A percentile compares a stretch with the other conserved stretches of the same genome.
These are phyloP conservation scores for Stenurella melanura DNA, from an alignment of 2,888 invertebrate genomes.

Conservation along the genomic window DNA sequence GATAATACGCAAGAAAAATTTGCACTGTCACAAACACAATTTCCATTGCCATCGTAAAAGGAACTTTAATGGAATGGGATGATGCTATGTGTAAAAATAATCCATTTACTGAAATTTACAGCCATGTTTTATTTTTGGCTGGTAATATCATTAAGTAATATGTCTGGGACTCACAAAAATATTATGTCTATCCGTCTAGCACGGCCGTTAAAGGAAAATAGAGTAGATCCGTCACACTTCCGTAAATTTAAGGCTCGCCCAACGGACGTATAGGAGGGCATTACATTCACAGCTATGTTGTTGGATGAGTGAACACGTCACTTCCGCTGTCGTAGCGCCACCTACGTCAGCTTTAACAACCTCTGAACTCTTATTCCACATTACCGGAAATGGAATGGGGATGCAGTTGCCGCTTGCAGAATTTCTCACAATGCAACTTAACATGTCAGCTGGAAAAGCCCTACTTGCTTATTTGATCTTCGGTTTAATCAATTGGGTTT, in stretches of 20 bases:
- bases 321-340: slow-evolving; percentile 32
- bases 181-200: not conserved
- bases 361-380: slow-evolving; percentile 33
- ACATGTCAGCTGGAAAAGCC: slow-evolving; percentile 18
- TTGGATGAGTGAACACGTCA: slow-evolving; percentile 22
- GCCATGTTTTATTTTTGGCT: not conserved
- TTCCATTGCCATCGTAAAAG: not conserved
- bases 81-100: not conserved
- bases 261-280: slow-evolving; percentile 7
- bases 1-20: not conserved
- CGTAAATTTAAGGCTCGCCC: slow-evolving; percentile 3
- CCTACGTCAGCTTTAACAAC: slow-evolving; percentile 36
- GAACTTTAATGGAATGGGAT: not conserved
- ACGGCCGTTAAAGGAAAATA: not conserved
- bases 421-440: slow-evolving; percentile 30
- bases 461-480: slow-evolving; percentile 4
- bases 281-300: slow-evolving; percentile 8
- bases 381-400: slow-evolving; percentile 29
- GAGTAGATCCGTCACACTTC: not conserved
- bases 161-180: not conserved
- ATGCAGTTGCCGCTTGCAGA: slow-evolving; percentile 26
- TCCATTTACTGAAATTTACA: slow-evolving; percentile 1
- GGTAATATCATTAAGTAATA: not conserved
- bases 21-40: not conserved
- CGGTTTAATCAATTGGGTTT: slow-evolving; percentile 12